These are phyloP conservation scores for Hypomesus transpacificus DNA, from an alignment of 2,113 vertebrate species.

Conservation along the genomic window DNA sequence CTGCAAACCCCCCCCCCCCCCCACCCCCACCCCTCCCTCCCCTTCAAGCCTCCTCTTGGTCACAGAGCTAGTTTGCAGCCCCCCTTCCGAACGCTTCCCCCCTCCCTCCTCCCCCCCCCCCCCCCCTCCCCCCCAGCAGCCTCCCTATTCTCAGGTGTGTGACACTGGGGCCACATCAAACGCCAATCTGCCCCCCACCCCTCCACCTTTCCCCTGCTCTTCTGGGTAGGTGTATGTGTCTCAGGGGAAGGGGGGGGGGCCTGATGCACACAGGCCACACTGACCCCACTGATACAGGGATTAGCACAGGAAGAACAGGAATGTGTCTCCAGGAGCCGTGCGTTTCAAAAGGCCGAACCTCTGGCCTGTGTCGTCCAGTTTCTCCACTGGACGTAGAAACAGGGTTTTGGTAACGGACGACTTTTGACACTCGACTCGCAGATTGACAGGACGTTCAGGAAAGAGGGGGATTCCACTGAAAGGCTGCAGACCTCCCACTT, in stretches of 20 bases:
- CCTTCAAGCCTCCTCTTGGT: neutral
- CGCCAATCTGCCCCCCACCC: neutral
- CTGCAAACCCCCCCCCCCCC: too few relatives aligned
- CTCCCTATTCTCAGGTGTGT: slow-evolving; percentile 11
- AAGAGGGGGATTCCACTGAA: slow-evolving; percentile 38
- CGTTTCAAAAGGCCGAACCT: neutral
- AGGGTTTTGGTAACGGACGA: too few relatives aligned
- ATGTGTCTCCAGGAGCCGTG: neutral
- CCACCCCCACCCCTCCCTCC: neutral
- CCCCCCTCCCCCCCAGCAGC: neutral
- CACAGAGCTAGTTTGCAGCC: neutral
- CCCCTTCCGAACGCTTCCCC: neutral
- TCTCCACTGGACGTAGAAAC: too few relatives aligned
- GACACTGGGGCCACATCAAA: slow-evolving; percentile 21
- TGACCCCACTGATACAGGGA: neutral
- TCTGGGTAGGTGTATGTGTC: neutral
- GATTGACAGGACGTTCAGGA: slow-evolving; percentile 5
- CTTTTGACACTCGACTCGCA: too few relatives aligned
- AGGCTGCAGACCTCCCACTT: slow-evolving; percentile 62
- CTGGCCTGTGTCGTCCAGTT: too few relatives aligned
- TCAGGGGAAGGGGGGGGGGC: neutral
- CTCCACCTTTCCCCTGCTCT: slow-evolving; percentile 3
- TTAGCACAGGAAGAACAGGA: neutral
- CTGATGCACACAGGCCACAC: neutral
- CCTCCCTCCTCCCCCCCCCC: neutral